Conservation (phyloP, 2,888 invertebrate species). For the Brassicogethes aeneus region DNA sequence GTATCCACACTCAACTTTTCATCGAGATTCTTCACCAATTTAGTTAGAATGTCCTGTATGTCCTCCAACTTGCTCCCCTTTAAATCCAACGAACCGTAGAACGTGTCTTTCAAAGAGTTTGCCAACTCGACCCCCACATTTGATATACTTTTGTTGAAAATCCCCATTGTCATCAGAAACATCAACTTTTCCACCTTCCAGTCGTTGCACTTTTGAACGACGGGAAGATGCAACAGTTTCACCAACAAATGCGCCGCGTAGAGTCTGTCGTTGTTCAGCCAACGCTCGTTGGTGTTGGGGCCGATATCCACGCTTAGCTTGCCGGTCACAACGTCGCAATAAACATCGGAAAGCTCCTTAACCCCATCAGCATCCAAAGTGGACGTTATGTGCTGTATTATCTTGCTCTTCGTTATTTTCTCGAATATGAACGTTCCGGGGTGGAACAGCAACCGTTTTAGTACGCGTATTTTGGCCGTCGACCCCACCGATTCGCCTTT, state of each 20-base stretch:
- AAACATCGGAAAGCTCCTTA: constrained; percentile 52
- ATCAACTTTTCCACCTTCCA: constrained; percentile 60
- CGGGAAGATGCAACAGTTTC: constrained; percentile 38
- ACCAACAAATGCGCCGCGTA: constrained; percentile 54
- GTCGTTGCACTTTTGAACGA: constrained; percentile 44
- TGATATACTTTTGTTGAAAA: constrained; percentile 48
- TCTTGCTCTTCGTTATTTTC: constrained; percentile 57
- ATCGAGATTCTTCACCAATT: constrained; percentile 51
- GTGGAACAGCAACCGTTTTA: constrained; percentile 56
- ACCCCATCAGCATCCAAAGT: constrained; percentile 53
- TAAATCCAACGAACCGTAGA: constrained; percentile 61
- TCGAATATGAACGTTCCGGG: constrained; percentile 68
- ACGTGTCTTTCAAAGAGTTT: constrained; percentile 56
- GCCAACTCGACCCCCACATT: constrained; percentile 52
- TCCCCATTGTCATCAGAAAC: constrained; percentile 54
- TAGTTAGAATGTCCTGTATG: constrained; percentile 49
- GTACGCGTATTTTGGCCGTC: constrained; percentile 47
- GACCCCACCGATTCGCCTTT: constrained; percentile 44
- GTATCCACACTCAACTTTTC: constrained; percentile 44
- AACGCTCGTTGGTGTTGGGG: constrained; percentile 39
- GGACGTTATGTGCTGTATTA: constrained; percentile 55
- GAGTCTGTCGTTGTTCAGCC: constrained; percentile 60
- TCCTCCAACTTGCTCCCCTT: constrained; percentile 56
- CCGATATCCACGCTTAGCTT: constrained; percentile 31
- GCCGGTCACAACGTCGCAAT: constrained; percentile 48